These are phyloP conservation scores for Elephas maximus DNA, from an alignment of 2,113 vertebrate species.

Conservation along the genomic window DNA sequence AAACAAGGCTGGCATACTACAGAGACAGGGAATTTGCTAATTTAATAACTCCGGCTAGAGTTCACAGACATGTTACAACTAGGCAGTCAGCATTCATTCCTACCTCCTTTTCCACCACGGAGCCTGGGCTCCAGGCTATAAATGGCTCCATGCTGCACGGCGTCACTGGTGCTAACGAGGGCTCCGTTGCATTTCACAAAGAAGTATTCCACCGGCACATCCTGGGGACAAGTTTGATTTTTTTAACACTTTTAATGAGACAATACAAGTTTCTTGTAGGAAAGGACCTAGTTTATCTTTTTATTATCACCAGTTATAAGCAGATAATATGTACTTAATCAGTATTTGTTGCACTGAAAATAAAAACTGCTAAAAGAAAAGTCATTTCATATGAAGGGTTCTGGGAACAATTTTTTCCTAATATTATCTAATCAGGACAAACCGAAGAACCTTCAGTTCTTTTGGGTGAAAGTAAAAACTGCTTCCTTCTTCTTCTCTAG, in stretches of 20 bases:
- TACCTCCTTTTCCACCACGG: conserved; percentile 97
- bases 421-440: neutral
- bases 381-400: neutral
- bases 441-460: neutral
- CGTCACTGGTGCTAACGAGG: conserved; percentile 74
- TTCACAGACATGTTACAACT: neutral
- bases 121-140: conserved; percentile 95
- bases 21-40: neutral
- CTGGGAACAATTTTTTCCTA: neutral
- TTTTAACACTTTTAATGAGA: neutral
- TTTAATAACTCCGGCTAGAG: neutral
- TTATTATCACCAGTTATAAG: neutral
- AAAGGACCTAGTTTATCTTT: neutral
- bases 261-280: neutral
- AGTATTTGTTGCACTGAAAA: conserved; percentile 17
- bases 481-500: neutral
- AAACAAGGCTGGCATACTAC: neutral
- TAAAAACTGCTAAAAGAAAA: neutral
- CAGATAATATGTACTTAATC: neutral
- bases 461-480: neutral
- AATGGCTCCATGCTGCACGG: conserved; percentile 89
- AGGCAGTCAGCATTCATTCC: neutral
- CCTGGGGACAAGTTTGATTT: conserved; percentile 82
- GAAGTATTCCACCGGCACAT: conserved; percentile 86
- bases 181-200: conserved; percentile 92